Evolutionary conservation across 2,797 vertebrate genomes (phyloP).

Genomic region (Parotocinclus haroldoi): DNA sequence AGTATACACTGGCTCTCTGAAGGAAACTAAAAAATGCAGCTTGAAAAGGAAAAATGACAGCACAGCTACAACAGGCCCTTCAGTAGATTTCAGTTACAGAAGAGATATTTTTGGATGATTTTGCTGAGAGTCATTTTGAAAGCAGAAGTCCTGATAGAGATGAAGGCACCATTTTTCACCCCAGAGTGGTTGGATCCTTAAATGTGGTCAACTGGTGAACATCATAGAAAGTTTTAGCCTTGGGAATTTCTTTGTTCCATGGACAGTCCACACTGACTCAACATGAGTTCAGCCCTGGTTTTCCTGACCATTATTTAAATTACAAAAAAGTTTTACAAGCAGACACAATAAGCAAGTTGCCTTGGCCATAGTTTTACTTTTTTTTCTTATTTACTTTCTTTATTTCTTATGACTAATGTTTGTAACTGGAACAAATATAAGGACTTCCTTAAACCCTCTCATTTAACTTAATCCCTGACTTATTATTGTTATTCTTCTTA

Average conservation of each 20-base stretch:
- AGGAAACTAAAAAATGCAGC: not conserved
- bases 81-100: conserved; percentile 33
- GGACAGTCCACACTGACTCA: not conserved
- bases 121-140: conserved; percentile 49
- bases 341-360: no score
- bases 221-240: conserved; percentile 22
- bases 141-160: conserved; percentile 52
- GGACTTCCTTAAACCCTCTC: no score
- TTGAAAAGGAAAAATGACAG: not conserved
- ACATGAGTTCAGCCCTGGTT: no score
- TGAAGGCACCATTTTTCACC: conserved; percentile 36
- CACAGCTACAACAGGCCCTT: not conserved
- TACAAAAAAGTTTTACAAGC: no score
- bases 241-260: not conserved
- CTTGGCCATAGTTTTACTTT: no score
- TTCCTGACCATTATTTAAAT: no score
- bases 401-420: no score
- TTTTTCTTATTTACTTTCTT: no score
- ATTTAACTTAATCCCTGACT: no score
- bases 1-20: not conserved
- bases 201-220: conserved; percentile 1
- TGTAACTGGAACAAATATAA: no score
- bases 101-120: conserved; percentile 33
- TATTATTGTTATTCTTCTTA: no score
- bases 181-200: not conserved